A percentile compares a stretch with the other conserved stretches of the same genome.
Evolutionary conservation across 2,888 invertebrate species (phyloP).

Genomic region (Bimastos eiseni): DNA sequence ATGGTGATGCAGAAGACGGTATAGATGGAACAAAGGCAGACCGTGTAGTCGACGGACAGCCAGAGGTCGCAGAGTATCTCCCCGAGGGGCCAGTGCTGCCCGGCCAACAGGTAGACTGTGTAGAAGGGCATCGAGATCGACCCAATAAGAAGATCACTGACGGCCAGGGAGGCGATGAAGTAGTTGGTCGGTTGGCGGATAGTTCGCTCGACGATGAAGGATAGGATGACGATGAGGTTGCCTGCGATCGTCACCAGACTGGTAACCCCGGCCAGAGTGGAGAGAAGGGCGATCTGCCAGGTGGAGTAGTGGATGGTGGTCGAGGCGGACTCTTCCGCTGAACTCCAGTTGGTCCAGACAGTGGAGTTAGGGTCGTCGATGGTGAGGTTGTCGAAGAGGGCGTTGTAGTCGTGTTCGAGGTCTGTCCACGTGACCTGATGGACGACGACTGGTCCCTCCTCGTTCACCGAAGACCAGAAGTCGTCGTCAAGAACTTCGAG

Average conservation of each 20-base stretch:
- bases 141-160: conserved; percentile 95
- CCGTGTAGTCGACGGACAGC: conserved; percentile 98
- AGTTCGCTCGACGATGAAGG: conserved; percentile 89
- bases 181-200: conserved; percentile 88
- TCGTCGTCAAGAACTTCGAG: not conserved
- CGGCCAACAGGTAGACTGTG: conserved; percentile 92
- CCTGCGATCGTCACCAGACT: conserved; percentile 88
- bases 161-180: conserved; percentile 96
- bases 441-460: not conserved
- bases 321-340: not conserved
- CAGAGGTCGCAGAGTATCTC: conserved; percentile 94
- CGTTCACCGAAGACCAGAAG: not conserved
- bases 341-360: not conserved
- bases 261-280: conserved; percentile 81
- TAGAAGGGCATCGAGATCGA: conserved; percentile 74
- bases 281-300: conserved; percentile 87
- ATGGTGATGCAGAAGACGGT: conserved; percentile 98
- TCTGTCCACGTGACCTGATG: not conserved
- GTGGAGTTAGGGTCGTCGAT: not conserved
- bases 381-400: not conserved
- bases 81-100: conserved; percentile 89
- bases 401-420: not conserved
- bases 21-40: conserved; percentile 92
- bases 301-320: conserved; percentile 53
- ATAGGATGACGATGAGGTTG: conserved; percentile 89